These are phyloP conservation scores for Poeciliopsis turneri DNA, from an alignment of 2,797 vertebrate genomes.

Conservation along the genomic window DNA sequence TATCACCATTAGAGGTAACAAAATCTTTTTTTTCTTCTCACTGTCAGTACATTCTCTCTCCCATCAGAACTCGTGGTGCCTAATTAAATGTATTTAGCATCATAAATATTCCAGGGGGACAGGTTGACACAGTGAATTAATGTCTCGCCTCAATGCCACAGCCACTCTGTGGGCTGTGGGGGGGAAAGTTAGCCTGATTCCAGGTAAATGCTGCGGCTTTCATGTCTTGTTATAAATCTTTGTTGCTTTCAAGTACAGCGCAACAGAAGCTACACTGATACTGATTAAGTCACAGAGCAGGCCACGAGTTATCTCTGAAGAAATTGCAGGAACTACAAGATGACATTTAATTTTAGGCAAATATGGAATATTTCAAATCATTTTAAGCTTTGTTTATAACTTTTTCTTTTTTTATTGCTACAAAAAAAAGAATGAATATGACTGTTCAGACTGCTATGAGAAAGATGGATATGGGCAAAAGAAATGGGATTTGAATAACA, in stretches of 20 bases:
- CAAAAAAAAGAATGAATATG: background rate
- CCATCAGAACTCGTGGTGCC: slow-evolving; percentile 72
- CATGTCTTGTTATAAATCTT: slow-evolving; percentile 74
- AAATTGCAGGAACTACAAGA: slow-evolving; percentile 10
- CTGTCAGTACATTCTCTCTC: slow-evolving; percentile 82
- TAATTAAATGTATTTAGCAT: slow-evolving; percentile 88
- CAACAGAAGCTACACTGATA: slow-evolving; percentile 40
- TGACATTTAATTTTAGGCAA: background rate
- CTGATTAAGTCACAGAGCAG: slow-evolving; percentile 39
- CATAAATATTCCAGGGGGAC: slow-evolving; percentile 86
- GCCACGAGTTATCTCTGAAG: slow-evolving; percentile 22
- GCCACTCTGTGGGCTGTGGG: slow-evolving; percentile 75
- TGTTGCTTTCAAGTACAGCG: slow-evolving; percentile 57
- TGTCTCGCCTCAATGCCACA: slow-evolving; percentile 81
- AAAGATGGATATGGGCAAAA: too few species aligned
- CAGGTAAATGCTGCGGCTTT: slow-evolving; percentile 74
- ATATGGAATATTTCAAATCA: slow-evolving; percentile 1
- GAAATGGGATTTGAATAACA: too few species aligned
- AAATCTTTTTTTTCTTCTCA: slow-evolving; percentile 67
- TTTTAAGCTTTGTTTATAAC: background rate
- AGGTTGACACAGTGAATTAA: slow-evolving; percentile 85
- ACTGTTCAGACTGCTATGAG: background rate
- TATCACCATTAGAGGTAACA: slow-evolving; percentile 71
- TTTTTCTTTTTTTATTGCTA: slow-evolving; percentile 8
- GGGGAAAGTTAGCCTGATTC: slow-evolving; percentile 70